Conservation (phyloP, 2,888 invertebrate genomes). For the Hofmannophila pseudospretella region DNA sequence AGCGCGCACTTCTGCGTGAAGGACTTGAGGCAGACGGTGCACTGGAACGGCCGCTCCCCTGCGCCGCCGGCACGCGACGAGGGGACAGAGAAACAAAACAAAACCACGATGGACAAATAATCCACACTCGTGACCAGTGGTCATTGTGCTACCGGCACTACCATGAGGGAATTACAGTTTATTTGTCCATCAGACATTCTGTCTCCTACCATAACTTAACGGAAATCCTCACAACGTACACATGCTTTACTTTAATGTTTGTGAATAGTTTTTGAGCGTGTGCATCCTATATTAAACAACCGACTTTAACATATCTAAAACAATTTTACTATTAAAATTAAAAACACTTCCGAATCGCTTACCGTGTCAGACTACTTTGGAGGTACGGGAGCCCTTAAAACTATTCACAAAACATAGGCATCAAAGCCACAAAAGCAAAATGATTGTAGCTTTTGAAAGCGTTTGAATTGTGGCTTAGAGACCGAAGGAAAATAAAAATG, state of each 20-base stretch:
- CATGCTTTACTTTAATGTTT: constrained; percentile 72
- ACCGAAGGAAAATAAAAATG: constrained; percentile 62
- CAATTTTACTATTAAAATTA: constrained; percentile 16
- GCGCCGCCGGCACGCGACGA: constrained; percentile 60
- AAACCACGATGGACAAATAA: constrained; percentile 78
- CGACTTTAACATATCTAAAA: constrained; percentile 11
- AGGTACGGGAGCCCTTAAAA: constrained; percentile 70
- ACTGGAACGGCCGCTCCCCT: constrained; percentile 80
- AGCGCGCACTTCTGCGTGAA: constrained; percentile 81
- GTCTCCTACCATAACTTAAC: constrained; percentile 61
- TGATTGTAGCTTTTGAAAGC: constrained; percentile 19
- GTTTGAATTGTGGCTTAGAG: constrained; percentile 63
- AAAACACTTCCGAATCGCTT: constrained; percentile 53
- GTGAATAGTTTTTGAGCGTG: constrained; percentile 79
- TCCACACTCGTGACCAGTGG: constrained; percentile 38
- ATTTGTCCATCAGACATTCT: constrained; percentile 75
- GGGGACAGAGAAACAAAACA: constrained; percentile 77
- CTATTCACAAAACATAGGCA: constrained; percentile 74
- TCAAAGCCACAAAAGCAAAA: constrained; percentile 67
- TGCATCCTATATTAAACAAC: constrained; percentile 41
- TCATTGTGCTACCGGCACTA: too few relatives aligned
- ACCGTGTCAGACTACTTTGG: constrained; percentile 26
- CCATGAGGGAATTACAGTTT: constrained; percentile 69
- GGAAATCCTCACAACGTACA: constrained; percentile 71
- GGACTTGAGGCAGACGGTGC: constrained; percentile 80